Base-by-base conservation (phyloP, 2,888 invertebrate genomes). In the Leucophenga montana region DNA sequence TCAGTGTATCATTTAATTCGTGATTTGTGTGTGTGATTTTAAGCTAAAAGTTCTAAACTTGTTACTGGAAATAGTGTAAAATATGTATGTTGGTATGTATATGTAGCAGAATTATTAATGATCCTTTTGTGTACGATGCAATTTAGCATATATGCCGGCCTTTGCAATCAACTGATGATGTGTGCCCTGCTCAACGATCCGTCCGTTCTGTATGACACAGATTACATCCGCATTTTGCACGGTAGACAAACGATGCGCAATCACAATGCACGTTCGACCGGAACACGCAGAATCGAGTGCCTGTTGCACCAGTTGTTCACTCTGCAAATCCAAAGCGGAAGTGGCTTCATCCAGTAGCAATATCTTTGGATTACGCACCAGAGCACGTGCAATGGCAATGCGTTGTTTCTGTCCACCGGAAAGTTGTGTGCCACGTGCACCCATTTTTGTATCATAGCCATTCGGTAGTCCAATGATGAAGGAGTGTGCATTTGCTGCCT, bases 341-440 rank as follows among this genome's bases (percentile, higher is more conserved):
- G 95, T 95, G 0, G 94, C 95, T 82, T 95, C 95, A 80, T 95
- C 95, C 0, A 94, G 88, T 9, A 94, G 86, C 46, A 94, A 85
- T n/a, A 95, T 92, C 71, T 92, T 90, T 0, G 95, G 95, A 84
- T 94, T 92, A 14, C 94, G 88, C 1, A 95, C 91, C 39, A 95
- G 89, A 0, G 95, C 95, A 59, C 95, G 90, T 0, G 95, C 95
- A 74, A 95, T 95, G 11, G 95, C 95, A 57, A 97, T 94, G 69
- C 96, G 90, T 85, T 96, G 96, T 85, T 96, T 96, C 88, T 97
- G 96, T 0, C 96, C 96, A 11, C 96, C 96, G 0, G 93, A 94
- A 44, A 95, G 87, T 75, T 95, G 95, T 0, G 94, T 93, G 2
- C 95, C 95, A 79, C 94, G 92, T 16, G 93, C 92, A 48, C 95